phyloP scores from a whole-genome alignment of 1,140 invertebrate species.

The Nasonia vitripennis region DNA sequence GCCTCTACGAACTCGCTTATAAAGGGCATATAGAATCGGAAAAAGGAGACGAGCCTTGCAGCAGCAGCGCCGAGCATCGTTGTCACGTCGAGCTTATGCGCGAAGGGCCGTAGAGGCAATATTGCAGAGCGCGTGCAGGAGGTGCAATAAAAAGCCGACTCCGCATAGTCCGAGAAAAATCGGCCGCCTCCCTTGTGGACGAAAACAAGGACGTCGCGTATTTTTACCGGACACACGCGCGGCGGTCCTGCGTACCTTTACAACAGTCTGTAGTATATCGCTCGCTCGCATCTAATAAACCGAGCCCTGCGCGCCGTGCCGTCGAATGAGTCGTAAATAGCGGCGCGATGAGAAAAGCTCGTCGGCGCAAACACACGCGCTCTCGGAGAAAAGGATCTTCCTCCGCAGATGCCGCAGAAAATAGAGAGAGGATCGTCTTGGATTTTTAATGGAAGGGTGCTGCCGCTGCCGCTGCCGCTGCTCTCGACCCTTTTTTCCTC shows the following conservation, averaged over 20 bases:
- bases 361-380: background rate
- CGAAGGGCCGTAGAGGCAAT: background rate
- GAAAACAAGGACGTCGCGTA: background rate
- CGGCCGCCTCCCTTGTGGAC: background rate
- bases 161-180: constrained; percentile 2
- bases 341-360: constrained; percentile 18
- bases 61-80: background rate
- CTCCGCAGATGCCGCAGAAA: constrained; percentile 25
- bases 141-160: constrained; percentile 20
- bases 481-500: constrained; percentile 21
- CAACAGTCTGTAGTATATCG: background rate
- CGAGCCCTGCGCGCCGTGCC: too few relatives aligned
- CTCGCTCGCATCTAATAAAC: constrained; percentile 28
- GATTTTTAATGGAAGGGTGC: constrained; percentile 41
- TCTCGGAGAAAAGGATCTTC: background rate
- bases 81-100: too few relatives aligned
- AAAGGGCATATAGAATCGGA: background rate
- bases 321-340: constrained; percentile 44
- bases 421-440: background rate
- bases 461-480: background rate
- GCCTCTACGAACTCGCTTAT: background rate
- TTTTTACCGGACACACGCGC: too few relatives aligned
- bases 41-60: background rate
- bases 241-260: too few relatives aligned
- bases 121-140: background rate